Evolutionary conservation across 1,140 invertebrate genomes (phyloP), one percentile per base, ranked within the genome.

Genomic region (Pseudomyrmex pallidus): DNA sequence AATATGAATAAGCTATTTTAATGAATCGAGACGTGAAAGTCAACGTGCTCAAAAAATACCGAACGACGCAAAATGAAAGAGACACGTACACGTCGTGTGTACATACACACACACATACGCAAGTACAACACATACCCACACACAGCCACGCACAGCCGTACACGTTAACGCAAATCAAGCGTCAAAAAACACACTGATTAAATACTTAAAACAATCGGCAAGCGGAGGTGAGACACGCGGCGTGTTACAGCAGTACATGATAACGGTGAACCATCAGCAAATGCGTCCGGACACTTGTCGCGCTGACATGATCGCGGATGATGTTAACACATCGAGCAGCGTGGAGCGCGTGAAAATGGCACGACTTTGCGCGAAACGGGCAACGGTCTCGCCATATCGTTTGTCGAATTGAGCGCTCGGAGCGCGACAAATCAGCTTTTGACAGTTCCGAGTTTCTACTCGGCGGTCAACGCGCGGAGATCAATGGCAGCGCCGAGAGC

Each of bases 281-380:
- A 46, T 22, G 8, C 46, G n/a, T 67, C 78, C 46, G 13, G 72
- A n/a, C 25, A 73, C 52, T 64, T 61, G 72, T 77, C 48, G 56
- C 63, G 57, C 44, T 73, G 35, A 85, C 80, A 66, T 35, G 35
- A 35, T 84, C 63, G 46, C 56, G 67, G 67, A 20, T 76, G 54
- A n/a, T 76, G 54, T 88, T 80, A 85, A 89, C 68, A 78, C 62
- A 66, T 87, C 78, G 56, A 20, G 54, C 44, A 62, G 77, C 70
- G 48, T 82, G 63, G 76, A 86, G 85, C 74, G 76, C 62, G 83
- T 83, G 73, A 87, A 89, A 87, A 89, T 83, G 70, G 64, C 57
- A 87, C 82, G 73, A 73, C 66, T 61, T 85, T 67, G 84, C 74
- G 83, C 50, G 68, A 63, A 83, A 87, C 76, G 59, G 74, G 63